These are phyloP conservation scores for Tetramorium parvispinum DNA, from an alignment of 1,140 invertebrate species.

Conservation along the genomic window DNA sequence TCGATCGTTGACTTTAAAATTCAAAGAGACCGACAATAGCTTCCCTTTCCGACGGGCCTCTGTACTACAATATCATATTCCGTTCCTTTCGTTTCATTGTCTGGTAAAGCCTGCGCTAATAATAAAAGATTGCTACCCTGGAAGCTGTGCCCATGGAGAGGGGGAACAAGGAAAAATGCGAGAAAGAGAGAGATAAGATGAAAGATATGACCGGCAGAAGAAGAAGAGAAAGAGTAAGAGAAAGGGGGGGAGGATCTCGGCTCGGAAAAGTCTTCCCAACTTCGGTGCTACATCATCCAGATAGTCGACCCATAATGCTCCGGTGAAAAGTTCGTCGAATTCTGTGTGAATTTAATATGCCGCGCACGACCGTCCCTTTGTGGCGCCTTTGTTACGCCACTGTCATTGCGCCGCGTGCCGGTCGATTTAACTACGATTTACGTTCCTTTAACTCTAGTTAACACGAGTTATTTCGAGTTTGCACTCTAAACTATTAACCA, in stretches of 20 bases:
- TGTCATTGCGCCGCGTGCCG: conserved; percentile 47
- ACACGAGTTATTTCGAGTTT: conserved; percentile 25
- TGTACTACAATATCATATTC: conserved; percentile 86
- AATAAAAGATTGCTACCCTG: conserved; percentile 86
- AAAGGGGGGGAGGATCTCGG: conserved; percentile 51
- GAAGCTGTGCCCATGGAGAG: conserved; percentile 74
- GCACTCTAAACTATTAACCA: background rate
- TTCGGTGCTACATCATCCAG: conserved; percentile 84
- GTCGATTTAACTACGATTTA: conserved; percentile 46
- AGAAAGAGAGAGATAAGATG: conserved; percentile 56
- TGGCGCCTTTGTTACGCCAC: conserved; percentile 48
- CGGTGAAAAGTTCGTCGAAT: conserved; percentile 82
- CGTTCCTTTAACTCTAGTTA: conserved; percentile 30
- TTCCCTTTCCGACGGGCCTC: conserved; percentile 81
- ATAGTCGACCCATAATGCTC: conserved; percentile 81
- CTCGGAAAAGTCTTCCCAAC: conserved; percentile 78
- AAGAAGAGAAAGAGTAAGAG: conserved; percentile 66
- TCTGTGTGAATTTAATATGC: conserved; percentile 84
- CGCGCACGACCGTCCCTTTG: conserved; percentile 65
- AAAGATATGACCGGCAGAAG: conserved; percentile 67
- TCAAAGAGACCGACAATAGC: conserved; percentile 87
- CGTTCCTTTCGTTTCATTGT: conserved; percentile 86
- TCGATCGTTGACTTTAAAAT: conserved; percentile 87
- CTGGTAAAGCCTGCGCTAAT: conserved; percentile 86
- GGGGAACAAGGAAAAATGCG: conserved; percentile 29